Conservation (phyloP, 23 tunicate genomes). For the Ascidia mentula region DNA sequence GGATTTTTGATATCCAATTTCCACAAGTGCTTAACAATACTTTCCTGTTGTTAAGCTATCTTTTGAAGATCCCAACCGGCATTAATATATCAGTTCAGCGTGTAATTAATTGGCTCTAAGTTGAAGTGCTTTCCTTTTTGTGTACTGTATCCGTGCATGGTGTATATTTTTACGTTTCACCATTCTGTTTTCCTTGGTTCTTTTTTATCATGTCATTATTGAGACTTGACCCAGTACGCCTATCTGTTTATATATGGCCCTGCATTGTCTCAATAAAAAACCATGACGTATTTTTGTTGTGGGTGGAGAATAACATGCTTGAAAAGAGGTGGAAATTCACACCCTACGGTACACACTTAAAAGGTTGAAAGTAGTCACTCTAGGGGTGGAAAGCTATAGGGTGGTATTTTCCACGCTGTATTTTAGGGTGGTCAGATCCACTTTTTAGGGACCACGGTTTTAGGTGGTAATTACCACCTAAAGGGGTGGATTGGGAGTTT, state of each 20-base stretch:
- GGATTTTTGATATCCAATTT: not conserved
- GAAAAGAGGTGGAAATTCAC: not conserved
- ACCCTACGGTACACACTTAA: not conserved
- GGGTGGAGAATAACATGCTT: not conserved
- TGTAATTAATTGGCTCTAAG: not conserved
- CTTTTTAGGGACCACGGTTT: conserved; percentile 10
- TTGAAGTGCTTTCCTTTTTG: not conserved
- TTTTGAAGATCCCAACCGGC: not conserved
- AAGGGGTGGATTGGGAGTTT: not conserved
- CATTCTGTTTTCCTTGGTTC: not conserved
- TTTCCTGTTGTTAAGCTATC: not conserved
- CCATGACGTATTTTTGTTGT: not conserved
- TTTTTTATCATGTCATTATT: not conserved
- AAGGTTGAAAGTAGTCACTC: not conserved
- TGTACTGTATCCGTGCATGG: not conserved
- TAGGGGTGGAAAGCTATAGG: conserved; percentile 3
- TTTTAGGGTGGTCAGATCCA: conserved; percentile 11
- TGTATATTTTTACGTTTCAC: not conserved
- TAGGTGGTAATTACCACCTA: conserved; percentile 12
- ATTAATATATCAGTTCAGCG: not conserved
- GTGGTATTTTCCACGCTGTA: conserved; percentile 5
- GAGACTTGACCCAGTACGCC: conserved; percentile 1
- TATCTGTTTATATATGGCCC: not conserved
- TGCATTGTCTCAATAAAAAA: not conserved
- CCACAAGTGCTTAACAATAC: not conserved